Evolutionary conservation across 1,140 invertebrate species (phyloP).

Genomic region (Goniozus legneri): DNA sequence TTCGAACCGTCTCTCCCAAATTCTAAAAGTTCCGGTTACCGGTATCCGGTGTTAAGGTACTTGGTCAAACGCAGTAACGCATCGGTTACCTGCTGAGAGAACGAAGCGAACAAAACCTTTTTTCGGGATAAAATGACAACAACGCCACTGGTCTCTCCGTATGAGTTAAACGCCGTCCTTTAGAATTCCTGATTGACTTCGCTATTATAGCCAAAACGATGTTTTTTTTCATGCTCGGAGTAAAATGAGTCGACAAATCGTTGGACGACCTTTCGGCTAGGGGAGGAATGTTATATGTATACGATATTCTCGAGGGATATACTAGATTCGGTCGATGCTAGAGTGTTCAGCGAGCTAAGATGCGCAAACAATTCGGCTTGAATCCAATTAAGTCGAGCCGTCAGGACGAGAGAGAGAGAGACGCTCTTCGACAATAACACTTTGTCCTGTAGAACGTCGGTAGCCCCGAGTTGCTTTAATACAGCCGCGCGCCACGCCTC

Average conservation of each 20-base stretch:
- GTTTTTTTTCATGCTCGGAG: no score
- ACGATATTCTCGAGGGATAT: not conserved
- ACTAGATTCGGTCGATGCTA: no score
- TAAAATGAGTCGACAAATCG: slow-evolving; percentile 15
- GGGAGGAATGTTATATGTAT: slow-evolving; percentile 13
- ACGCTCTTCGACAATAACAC: slow-evolving; percentile 44
- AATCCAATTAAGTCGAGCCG: slow-evolving; percentile 50
- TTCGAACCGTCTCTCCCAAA: not conserved
- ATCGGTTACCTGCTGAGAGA: not conserved
- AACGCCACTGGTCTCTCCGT: no score
- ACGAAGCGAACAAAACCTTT: no score
- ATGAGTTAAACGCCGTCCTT: no score
- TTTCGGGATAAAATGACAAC: no score
- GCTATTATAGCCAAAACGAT: no score
- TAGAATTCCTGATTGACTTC: no score
- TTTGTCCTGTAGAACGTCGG: slow-evolving; percentile 37
- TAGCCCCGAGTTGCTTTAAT: slow-evolving; percentile 44
- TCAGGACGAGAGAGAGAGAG: slow-evolving; percentile 3
- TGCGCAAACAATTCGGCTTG: slow-evolving; percentile 43
- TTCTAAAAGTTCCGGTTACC: slow-evolving; percentile 21
- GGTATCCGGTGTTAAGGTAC: slow-evolving; percentile 16
- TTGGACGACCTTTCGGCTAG: slow-evolving; percentile 4
- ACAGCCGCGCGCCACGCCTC: slow-evolving; percentile 46
- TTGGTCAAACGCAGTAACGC: not conserved
- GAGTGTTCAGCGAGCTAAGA: slow-evolving; percentile 17